phyloP scores from a whole-genome alignment of 2,888 invertebrate genomes.

The Axea sp. region DNA sequence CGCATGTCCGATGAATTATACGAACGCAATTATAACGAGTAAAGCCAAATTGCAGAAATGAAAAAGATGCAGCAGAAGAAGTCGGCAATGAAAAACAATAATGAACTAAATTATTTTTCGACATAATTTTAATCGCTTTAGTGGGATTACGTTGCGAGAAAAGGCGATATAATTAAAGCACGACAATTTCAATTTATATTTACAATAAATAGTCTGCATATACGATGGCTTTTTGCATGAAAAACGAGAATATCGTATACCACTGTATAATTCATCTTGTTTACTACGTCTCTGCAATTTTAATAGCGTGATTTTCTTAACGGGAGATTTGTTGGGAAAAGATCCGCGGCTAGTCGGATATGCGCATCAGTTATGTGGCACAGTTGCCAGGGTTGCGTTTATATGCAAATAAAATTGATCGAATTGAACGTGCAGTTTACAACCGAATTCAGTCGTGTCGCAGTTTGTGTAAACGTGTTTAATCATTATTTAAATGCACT shows the following conservation, averaged over 20 bases:
- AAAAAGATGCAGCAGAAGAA: too few species aligned
- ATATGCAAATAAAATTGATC: constrained; percentile 62
- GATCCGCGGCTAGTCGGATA: constrained; percentile 1
- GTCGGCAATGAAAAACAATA: too few species aligned
- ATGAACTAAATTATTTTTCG: too few species aligned
- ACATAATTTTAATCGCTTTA: too few species aligned
- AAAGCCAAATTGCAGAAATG: too few species aligned
- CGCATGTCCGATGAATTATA: too few species aligned
- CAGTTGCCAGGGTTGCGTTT: constrained; percentile 48
- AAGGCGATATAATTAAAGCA: too few species aligned
- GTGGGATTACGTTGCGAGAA: too few species aligned
- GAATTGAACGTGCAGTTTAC: constrained; percentile 54
- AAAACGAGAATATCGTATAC: background rate
- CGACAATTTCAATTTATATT: background rate
- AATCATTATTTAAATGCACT: constrained; percentile 37
- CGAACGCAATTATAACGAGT: too few species aligned
- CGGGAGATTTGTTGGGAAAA: constrained; percentile 19
- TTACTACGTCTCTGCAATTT: background rate
- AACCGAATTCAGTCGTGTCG: constrained; percentile 55
- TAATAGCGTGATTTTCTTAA: constrained; percentile 17
- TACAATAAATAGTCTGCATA: constrained; percentile 6
- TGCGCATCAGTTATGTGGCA: constrained; percentile 19
- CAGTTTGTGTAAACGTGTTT: constrained; percentile 34
- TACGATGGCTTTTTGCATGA: background rate
- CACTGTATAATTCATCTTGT: constrained; percentile 3